Evolutionary conservation across 2,113 vertebrate genomes (phyloP).

Genomic region (Pseudopodoces humilis): DNA sequence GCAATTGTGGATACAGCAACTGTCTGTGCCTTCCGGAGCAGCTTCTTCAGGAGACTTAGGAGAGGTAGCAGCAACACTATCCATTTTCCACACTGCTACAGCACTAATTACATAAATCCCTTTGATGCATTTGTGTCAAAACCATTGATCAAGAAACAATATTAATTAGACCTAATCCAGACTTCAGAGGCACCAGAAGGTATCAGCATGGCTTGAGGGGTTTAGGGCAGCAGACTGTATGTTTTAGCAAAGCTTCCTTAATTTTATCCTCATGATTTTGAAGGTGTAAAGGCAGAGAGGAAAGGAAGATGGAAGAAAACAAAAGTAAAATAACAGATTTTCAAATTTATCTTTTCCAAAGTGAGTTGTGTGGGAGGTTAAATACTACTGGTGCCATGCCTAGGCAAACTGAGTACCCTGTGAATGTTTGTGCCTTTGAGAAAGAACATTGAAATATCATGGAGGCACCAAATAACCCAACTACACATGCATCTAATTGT

Average conservation of each 20-base stretch:
- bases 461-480: neutral
- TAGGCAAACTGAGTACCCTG: neutral
- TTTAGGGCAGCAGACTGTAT: neutral
- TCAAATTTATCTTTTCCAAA: neutral
- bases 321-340: neutral
- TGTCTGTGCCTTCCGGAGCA: too few species aligned
- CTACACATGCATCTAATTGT: neutral
- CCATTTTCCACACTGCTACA: neutral
- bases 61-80: too few species aligned
- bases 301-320: neutral
- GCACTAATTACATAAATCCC: neutral
- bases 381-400: neutral
- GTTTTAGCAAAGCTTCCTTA: neutral
- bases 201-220: neutral
- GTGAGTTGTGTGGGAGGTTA: neutral
- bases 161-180: constrained; percentile 45
- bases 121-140: neutral
- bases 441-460: neutral
- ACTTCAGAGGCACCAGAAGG: neutral
- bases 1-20: too few species aligned
- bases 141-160: constrained; percentile 17
- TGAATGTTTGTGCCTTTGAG: neutral
- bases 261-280: neutral
- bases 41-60: too few species aligned
- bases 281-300: neutral